Evolutionary conservation across 2,888 invertebrate species (phyloP).

Genomic region (Agrilus biguttatus): DNA sequence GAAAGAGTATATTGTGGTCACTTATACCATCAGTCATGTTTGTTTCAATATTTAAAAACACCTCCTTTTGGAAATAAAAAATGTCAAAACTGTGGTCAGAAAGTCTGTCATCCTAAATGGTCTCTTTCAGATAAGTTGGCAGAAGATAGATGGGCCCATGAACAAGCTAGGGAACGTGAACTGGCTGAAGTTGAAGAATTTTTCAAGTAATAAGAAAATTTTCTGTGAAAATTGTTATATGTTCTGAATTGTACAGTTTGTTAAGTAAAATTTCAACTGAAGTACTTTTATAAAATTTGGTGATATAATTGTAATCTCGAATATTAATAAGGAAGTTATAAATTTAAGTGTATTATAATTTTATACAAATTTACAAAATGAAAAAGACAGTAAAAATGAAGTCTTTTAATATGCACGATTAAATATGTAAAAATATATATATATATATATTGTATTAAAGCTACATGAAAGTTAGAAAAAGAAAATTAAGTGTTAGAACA

Average conservation of each 20-base stretch:
- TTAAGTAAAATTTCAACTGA: conserved; percentile 1
- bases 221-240: conserved; percentile 2
- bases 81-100: conserved; percentile 46
- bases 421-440: too few relatives aligned
- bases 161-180: conserved; percentile 58
- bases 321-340: too few relatives aligned
- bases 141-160: conserved; percentile 63
- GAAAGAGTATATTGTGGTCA: conserved; percentile 63
- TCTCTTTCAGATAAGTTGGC: conserved; percentile 50
- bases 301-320: too few relatives aligned
- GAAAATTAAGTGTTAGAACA: too few relatives aligned
- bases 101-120: conserved; percentile 62
- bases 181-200: conserved; percentile 64
- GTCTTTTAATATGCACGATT: too few relatives aligned
- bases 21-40: conserved; percentile 53
- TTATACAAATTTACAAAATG: too few relatives aligned
- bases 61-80: conserved; percentile 65
- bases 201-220: conserved; percentile 31
- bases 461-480: too few relatives aligned
- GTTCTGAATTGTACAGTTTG: background rate
- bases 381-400: too few relatives aligned
- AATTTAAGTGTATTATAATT: too few relatives aligned
- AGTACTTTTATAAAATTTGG: background rate
- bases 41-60: conserved; percentile 50
- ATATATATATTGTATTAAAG: too few relatives aligned